Conservation (phyloP, 2,797 vertebrate genomes). For the Phrynocephalus vlangalii region DNA sequence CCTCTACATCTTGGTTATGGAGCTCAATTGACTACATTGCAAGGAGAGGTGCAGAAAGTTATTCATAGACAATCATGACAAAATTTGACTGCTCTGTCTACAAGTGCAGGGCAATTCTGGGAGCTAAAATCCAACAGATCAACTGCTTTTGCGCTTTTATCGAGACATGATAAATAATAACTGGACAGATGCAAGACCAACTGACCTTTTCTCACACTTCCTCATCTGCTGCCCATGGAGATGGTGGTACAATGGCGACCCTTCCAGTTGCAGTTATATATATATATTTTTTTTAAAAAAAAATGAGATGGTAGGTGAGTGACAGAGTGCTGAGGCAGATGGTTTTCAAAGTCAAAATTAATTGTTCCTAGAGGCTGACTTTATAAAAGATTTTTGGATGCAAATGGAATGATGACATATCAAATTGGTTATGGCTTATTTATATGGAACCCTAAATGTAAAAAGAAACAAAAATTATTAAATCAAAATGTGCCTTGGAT, state of each 20-base stretch:
- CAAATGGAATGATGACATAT: background rate
- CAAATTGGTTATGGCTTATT: background rate
- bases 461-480: background rate
- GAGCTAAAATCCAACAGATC: too few species aligned
- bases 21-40: background rate
- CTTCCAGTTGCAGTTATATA: background rate
- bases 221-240: too few species aligned
- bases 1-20: background rate
- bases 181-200: background rate
- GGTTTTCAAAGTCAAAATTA: background rate
- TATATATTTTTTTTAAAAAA: too few species aligned
- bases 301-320: too few species aligned
- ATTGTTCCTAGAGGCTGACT: background rate
- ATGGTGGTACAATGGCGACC: background rate
- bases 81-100: background rate
- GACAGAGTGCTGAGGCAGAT: too few species aligned
- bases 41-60: background rate
- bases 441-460: background rate
- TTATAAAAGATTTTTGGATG: background rate
- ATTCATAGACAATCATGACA: too few species aligned
- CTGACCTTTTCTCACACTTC: background rate
- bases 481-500: background rate
- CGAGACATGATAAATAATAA: background rate
- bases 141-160: too few species aligned
- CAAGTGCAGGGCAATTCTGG: background rate